Evolutionary conservation across 2,113 vertebrate species (phyloP), one percentile per base, ranked within the genome.

Genomic region (Smithornis capensis): DNA sequence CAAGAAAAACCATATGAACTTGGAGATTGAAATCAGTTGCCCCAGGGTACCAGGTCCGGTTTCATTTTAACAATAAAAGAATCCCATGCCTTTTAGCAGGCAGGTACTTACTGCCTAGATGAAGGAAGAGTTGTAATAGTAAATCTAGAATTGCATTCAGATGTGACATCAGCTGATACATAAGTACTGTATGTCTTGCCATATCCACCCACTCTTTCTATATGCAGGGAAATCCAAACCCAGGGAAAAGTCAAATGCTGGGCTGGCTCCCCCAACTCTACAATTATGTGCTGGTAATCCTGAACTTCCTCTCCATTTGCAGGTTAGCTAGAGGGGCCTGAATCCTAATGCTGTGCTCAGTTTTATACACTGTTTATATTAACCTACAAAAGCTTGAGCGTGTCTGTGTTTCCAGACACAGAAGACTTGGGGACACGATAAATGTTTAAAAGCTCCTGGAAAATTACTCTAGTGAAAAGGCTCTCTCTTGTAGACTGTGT

Each of bases 21-120:
- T 92, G 88, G 96, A 97, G 95, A 97, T 97, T 97, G 90, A 96
- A 97, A 97, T 97, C 97, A 96, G 76, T 96, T 97, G 97, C 97
- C 95, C 79, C 93, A 93, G 95, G 95, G 96, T 89, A 94, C 92
- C 92, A 90, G 95, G 95, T 97, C 95, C 90, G 79, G 94, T 97
- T 97, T 97, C 94, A 77, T 94, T 95, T 85, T 88, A 96, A 96
- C 95, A 95, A 95, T 95, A 92, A 96, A 94, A 97, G 90, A 95
- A 96, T 86, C 92, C 60, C 91, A 93, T 96, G 96, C 88, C 96
- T 96, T 97, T 95, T 97, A 95, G 91, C 91, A 95, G 94, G 94
- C 93, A 97, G 91, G 94, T 96, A 92, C 92, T 96, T 95, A 96
- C 86, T 96, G 94, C 93, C 82, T 95, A 89, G 90, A 94, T 96